phyloP scores from a whole-genome alignment of 2,113 vertebrate species.

The Peromyscus leucopus region DNA sequence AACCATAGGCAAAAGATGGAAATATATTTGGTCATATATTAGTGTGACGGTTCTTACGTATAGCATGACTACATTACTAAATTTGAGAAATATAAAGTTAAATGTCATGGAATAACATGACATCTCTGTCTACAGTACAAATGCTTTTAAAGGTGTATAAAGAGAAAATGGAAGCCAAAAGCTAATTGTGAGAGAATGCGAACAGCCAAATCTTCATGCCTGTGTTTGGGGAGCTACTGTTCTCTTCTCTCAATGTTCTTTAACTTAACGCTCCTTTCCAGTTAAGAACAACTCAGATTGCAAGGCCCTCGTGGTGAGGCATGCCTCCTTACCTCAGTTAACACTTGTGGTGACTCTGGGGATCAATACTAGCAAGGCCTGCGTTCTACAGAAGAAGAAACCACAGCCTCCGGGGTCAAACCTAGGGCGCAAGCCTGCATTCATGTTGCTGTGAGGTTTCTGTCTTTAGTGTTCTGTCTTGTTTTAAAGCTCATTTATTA shows the following conservation, averaged over 20 bases:
- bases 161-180: constrained; percentile 44
- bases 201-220: not conserved
- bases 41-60: constrained; percentile 13
- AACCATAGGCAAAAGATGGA: not conserved
- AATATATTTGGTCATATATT: not conserved
- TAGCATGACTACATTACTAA: not conserved
- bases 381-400: constrained; percentile 27
- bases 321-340: not conserved
- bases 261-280: not conserved
- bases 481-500: not conserved
- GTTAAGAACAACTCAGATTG: not conserved
- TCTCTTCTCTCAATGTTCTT: not conserved
- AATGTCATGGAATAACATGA: not conserved
- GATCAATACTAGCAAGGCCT: constrained; percentile 14
- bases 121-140: not conserved
- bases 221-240: not conserved
- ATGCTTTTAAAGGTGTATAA: constrained; percentile 36
- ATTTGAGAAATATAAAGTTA: constrained; percentile 29
- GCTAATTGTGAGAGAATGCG: not conserved
- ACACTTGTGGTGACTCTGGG: not conserved
- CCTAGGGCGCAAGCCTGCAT: not conserved
- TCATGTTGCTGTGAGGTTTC: not conserved
- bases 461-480: not conserved
- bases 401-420: not conserved
- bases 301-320: not conserved